phyloP scores from a whole-genome alignment of 1,140 invertebrate species.

The Euglossa dilemma region DNA sequence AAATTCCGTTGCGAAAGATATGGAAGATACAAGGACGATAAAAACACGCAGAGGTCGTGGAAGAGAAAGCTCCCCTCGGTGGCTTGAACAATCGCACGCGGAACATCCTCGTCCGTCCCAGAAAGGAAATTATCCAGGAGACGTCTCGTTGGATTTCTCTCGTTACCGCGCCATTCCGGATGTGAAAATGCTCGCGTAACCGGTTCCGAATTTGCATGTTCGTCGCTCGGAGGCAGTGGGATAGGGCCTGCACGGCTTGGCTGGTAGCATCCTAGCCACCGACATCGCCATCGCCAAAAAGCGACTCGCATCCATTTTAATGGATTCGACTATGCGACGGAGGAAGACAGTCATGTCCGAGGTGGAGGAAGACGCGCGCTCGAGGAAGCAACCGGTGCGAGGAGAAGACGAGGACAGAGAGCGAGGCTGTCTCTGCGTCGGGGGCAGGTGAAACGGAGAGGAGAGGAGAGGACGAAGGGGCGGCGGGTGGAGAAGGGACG shows the following conservation, averaged over 20 bases:
- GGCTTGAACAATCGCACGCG: background rate
- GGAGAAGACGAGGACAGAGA: background rate
- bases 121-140: slow-evolving; percentile 69
- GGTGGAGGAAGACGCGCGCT: background rate
- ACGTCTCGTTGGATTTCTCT: slow-evolving; percentile 70
- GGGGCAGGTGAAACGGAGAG: background rate
- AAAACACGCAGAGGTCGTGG: background rate
- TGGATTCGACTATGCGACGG: slow-evolving; percentile 38
- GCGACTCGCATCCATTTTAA: slow-evolving; percentile 67
- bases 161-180: slow-evolving; percentile 68
- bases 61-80: background rate
- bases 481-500: background rate
- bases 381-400: background rate
- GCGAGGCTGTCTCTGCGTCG: background rate
- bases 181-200: slow-evolving; percentile 68
- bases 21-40: no score
- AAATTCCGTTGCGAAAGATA: no score
- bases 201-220: slow-evolving; percentile 69
- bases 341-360: background rate
- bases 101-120: slow-evolving; percentile 53
- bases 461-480: background rate
- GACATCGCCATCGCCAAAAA: slow-evolving; percentile 60
- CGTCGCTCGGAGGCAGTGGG: slow-evolving; percentile 55
- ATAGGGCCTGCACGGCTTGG: slow-evolving; percentile 32
- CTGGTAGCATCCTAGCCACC: slow-evolving; percentile 16